Evolutionary conservation across 2,888 invertebrate species (phyloP), one percentile per base, ranked within the genome.

Genomic region (Drosophila meridionalis): DNA sequence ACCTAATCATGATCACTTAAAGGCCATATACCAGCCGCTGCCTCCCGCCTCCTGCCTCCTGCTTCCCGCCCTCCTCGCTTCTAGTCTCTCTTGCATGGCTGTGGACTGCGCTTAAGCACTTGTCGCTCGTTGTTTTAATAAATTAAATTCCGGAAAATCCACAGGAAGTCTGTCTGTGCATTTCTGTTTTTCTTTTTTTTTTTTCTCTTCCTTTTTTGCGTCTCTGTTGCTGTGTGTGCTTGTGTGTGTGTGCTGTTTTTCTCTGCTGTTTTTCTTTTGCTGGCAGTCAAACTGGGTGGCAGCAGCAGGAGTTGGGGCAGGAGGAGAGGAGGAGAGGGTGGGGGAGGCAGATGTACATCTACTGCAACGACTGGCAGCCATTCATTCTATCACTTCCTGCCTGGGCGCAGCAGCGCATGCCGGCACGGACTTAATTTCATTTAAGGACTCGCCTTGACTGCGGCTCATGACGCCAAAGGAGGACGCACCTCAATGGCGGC

Each of bases 101-200:
- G 65, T 72, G 53, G 38, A 57, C 50, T 52, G 50, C 48, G 47
- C 58, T 76, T 61, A 73, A 68, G 68, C 68, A 73, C 78, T 80
- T 80, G 79, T 76, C 74, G 74, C 76, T 88, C 76, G 87, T 90
- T 87, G 89, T 92, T 92, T 92, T 91, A 91, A 91, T 91, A 92
- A 92, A 92, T 91, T 91, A 92, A 92, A 91, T 92, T 91, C 91
- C 83, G 92, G 91, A 87, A 91, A 92, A 92, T 91, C 92, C 92
- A 85, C 92, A 91, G 92, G 91, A 92, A 92, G 92, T 91, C 92
- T 86, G 92, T 92, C 92, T 90, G 91, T 89, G 80, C 83, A 82
- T 71, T 76, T 71, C 53, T 82, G 73, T 67, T 62, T 52, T 55
- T 48, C 30, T 4, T 28, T 59, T 34, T 36, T 59, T 42, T 3